These are phyloP conservation scores for Chromoteleia sp. DNA, from an alignment of 2,888 invertebrate genomes.

Conservation along the genomic window DNA sequence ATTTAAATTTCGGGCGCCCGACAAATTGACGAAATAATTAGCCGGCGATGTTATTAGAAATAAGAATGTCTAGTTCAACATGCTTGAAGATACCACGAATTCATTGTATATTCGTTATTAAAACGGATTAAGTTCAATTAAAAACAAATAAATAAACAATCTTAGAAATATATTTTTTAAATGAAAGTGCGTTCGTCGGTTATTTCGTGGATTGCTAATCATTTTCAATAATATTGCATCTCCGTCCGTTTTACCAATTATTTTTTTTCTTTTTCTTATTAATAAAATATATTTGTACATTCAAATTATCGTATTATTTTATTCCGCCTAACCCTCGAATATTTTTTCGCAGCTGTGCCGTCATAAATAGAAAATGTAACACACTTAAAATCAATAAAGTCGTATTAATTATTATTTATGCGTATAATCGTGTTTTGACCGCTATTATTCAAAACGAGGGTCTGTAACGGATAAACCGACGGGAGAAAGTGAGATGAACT, in stretches of 20 bases:
- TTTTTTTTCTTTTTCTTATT: too few relatives aligned
- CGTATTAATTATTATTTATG: slow-evolving; percentile 52
- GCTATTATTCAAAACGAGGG: slow-evolving; percentile 19
- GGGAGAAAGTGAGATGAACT: not conserved
- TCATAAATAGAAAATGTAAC: slow-evolving; percentile 36
- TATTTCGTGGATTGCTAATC: too few relatives aligned
- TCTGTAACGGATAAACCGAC: slow-evolving; percentile 22
- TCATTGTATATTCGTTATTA: too few relatives aligned
- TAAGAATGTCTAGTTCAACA: too few relatives aligned
- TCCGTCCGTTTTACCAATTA: not conserved
- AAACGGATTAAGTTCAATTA: too few relatives aligned
- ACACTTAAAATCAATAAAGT: slow-evolving; percentile 48
- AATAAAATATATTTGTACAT: not conserved
- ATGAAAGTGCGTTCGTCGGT: too few relatives aligned
- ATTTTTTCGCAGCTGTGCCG: slow-evolving; percentile 18
- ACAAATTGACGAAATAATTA: too few relatives aligned
- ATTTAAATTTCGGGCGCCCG: too few relatives aligned
- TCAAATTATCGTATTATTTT: slow-evolving; percentile 13
- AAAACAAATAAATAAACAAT: too few relatives aligned
- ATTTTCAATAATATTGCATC: slow-evolving; percentile 5
- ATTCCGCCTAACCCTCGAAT: slow-evolving; percentile 12
- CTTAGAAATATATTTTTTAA: too few relatives aligned
- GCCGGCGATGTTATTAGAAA: too few relatives aligned
- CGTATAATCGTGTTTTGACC: not conserved
- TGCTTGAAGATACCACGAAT: too few relatives aligned